Evolutionary conservation across 2,888 invertebrate species (phyloP).

Genomic region (Dasypolia templi): DNA sequence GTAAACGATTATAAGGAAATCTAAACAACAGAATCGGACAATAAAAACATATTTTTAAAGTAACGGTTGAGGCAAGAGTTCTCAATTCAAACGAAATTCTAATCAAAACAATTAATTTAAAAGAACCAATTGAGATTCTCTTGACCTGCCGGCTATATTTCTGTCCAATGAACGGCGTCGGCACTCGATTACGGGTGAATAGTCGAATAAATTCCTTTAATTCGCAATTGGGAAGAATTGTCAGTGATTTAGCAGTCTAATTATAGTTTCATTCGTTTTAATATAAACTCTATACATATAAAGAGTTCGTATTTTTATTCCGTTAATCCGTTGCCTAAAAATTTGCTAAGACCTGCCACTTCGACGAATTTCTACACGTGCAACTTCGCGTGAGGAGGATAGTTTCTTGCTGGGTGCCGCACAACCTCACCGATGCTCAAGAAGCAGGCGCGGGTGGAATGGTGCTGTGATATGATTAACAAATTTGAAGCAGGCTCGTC

Average conservation of each 20-base stretch:
- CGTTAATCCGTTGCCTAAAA: neutral
- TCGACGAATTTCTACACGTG: no score
- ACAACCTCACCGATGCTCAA: no score
- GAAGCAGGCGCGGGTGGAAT: no score
- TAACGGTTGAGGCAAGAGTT: no score
- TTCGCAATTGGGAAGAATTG: slow-evolving; percentile 58
- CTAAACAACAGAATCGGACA: neutral
- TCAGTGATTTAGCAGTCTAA: slow-evolving; percentile 57
- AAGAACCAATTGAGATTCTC: slow-evolving; percentile 41
- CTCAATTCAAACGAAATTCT: slow-evolving; percentile 50
- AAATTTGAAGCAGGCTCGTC: no score
- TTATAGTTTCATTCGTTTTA: slow-evolving; percentile 53
- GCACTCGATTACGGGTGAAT: slow-evolving; percentile 62
- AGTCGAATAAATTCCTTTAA: slow-evolving; percentile 68
- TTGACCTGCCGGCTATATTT: slow-evolving; percentile 62
- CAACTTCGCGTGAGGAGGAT: no score
- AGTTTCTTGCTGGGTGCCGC: no score
- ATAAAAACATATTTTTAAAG: no score
- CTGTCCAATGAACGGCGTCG: slow-evolving; percentile 45
- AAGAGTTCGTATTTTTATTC: no score
- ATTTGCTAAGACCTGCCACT: neutral
- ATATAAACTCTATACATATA: slow-evolving; percentile 1
- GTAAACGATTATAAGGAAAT: no score
- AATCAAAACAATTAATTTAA: slow-evolving; percentile 64
- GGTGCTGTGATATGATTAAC: no score